Evolutionary conservation across 2,888 invertebrate genomes (phyloP).

Genomic region (Acanthosepion pharaonis): DNA sequence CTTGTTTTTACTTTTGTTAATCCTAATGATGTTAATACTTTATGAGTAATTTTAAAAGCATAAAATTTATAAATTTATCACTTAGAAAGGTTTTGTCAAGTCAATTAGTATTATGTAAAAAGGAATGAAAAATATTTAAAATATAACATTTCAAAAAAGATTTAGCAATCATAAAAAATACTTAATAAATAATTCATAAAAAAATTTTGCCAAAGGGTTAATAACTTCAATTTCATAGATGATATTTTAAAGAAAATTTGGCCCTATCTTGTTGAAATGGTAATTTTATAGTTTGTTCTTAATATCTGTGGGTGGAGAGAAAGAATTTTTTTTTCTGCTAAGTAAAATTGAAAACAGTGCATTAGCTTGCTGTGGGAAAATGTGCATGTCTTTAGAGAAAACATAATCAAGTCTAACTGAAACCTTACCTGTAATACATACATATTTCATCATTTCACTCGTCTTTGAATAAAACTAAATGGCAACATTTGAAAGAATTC

Average conservation of each 20-base stretch:
- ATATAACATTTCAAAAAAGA: no score
- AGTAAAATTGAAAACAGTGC: neutral
- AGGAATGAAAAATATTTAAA: no score
- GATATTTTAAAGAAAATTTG: neutral
- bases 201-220: neutral
- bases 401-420: neutral
- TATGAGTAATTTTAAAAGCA: no score
- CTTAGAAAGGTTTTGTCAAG: no score
- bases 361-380: neutral
- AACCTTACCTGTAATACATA: neutral
- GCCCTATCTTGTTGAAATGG: neutral
- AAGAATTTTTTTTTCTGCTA: neutral
- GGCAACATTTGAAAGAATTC: conserved; percentile 12
- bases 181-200: neutral
- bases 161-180: no score
- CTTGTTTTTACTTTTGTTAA: no score
- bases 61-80: no score
- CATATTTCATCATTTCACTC: neutral
- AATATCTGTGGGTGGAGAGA: neutral
- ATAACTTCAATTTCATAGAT: neutral
- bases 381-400: conserved; percentile 7
- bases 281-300: neutral
- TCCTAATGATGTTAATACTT: no score
- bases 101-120: no score
- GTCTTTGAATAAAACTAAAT: neutral